These are phyloP conservation scores for Sesamia nonagrioides DNA, from an alignment of 1,140 invertebrate species.

Conservation along the genomic window DNA sequence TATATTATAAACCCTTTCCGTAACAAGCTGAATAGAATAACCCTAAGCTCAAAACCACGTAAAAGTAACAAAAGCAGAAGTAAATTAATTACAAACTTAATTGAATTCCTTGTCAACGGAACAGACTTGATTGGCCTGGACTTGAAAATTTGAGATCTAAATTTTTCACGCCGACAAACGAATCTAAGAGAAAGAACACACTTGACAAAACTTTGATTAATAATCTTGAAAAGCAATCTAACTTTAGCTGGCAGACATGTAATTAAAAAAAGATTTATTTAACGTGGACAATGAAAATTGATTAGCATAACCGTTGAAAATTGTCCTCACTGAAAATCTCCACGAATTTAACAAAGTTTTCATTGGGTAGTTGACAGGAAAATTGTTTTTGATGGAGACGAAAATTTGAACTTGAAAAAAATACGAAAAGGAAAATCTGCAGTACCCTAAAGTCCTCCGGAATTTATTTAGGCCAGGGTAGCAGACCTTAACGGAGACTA, in stretches of 20 bases:
- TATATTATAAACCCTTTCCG: too few species aligned
- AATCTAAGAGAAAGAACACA: slow-evolving; percentile 7
- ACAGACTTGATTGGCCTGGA: neutral
- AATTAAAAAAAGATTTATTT: slow-evolving; percentile 52
- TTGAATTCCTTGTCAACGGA: slow-evolving; percentile 9
- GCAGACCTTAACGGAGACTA: too few species aligned
- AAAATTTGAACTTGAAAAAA: neutral
- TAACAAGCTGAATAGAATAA: too few species aligned
- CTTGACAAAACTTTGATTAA: slow-evolving; percentile 48
- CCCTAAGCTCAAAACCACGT: too few species aligned
- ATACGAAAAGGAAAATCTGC: too few species aligned
- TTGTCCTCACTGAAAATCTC: slow-evolving; percentile 7
- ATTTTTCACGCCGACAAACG: neutral
- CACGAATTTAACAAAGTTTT: neutral
- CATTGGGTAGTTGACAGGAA: neutral
- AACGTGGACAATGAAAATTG: slow-evolving; percentile 52
- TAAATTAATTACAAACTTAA: neutral
- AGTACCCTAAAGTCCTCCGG: too few species aligned
- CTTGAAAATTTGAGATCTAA: neutral
- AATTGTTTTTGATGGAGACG: neutral
- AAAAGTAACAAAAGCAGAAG: neutral
- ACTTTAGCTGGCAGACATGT: slow-evolving; percentile 39
- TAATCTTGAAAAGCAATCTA: slow-evolving; percentile 54
- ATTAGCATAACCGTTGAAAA: slow-evolving; percentile 53
- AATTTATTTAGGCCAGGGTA: too few species aligned